phyloP scores from a whole-genome alignment of 35 echinoderm and acorn worm species.

The Apostichopus parvimensis region DNA sequence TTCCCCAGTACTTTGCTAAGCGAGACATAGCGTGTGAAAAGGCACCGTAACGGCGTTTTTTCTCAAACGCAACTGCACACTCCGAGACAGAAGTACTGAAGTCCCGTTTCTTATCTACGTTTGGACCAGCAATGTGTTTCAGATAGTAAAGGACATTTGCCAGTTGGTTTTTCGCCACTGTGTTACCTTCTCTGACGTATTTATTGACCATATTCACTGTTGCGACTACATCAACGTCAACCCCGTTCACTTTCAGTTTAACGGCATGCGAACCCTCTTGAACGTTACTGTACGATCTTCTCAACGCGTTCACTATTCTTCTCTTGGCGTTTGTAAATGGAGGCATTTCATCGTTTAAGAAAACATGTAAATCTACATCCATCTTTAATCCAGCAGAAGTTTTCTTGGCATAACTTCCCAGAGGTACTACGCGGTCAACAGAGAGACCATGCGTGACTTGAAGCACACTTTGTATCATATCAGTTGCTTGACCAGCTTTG shows the following conservation, averaged over 20 bases:
- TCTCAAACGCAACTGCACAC: constrained; percentile 33
- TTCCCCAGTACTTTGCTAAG: constrained; percentile 33
- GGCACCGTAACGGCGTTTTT: constrained; percentile 34
- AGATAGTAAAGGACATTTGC: constrained; percentile 1
- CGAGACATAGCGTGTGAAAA: constrained; percentile 48
- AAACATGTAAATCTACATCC: constrained; percentile 8
- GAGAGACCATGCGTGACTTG: background rate
- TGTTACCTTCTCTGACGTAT: background rate
- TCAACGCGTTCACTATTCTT: background rate
- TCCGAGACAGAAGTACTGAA: constrained; percentile 42
- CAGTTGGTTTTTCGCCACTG: background rate
- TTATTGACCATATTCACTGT: background rate
- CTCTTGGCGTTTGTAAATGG: background rate
- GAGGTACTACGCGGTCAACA: background rate
- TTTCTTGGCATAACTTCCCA: constrained; percentile 37
- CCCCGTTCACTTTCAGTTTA: background rate
- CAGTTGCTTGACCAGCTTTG: background rate
- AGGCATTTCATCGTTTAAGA: constrained; percentile 38
- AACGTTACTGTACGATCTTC: background rate
- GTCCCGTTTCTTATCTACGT: background rate
- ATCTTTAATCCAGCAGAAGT: constrained; percentile 7
- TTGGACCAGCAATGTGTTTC: too few species aligned
- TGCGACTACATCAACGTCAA: constrained; percentile 2
- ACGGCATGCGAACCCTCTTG: background rate
- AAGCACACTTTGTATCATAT: background rate